Evolutionary conservation across 2,888 invertebrate genomes (phyloP).

Genomic region (Drosophila incognita): DNA sequence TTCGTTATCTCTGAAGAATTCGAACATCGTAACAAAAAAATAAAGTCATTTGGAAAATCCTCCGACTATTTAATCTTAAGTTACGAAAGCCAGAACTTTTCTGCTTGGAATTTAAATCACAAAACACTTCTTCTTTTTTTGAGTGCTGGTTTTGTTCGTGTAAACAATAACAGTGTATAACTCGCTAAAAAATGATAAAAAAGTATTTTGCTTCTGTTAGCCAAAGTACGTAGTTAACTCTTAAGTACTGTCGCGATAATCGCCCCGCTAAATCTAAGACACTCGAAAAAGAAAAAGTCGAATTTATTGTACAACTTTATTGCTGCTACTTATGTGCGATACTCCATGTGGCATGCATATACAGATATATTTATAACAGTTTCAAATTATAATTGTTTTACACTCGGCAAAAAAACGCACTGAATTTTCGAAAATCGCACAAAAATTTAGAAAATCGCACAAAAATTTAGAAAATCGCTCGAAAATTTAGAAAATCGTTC

Average conservation of each 20-base stretch:
- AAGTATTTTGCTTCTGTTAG: background rate
- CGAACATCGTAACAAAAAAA: background rate
- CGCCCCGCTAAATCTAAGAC: constrained; percentile 20
- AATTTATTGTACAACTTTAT: constrained; percentile 23
- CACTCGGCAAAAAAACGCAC: background rate
- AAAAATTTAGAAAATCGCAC: background rate
- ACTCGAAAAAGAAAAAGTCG: constrained; percentile 11
- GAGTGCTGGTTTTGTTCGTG: too few relatives aligned
- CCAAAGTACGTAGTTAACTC: constrained; percentile 22
- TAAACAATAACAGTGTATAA: background rate
- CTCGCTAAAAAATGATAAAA: background rate
- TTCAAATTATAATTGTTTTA: constrained; percentile 62
- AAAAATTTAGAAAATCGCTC: background rate
- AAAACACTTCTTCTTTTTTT: background rate
- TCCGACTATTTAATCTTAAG: background rate
- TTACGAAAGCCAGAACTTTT: background rate
- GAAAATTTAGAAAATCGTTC: too few relatives aligned
- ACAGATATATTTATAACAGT: constrained; percentile 18
- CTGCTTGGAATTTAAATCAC: background rate
- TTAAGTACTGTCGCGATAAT: constrained; percentile 39
- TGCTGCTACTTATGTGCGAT: constrained; percentile 31
- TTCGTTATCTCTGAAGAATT: background rate
- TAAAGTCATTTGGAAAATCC: background rate
- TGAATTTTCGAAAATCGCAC: too few relatives aligned
- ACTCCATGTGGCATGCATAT: constrained; percentile 22